phyloP scores from a whole-genome alignment of 2,113 vertebrate species.

The Parotia lawesii region DNA sequence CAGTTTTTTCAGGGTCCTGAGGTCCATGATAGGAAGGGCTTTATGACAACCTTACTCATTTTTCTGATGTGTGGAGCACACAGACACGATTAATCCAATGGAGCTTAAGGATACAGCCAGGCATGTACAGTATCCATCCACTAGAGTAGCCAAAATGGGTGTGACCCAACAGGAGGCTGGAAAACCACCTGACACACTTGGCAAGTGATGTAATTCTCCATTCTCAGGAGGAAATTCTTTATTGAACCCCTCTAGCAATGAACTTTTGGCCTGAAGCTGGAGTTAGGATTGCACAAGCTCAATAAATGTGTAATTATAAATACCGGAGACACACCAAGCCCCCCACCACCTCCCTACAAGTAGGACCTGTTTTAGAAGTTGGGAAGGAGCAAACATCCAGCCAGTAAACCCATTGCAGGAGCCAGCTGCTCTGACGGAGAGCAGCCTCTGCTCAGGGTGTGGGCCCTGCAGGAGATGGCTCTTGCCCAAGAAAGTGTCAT shows the following conservation, averaged over 20 bases:
- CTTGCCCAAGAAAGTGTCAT: conserved; percentile 48
- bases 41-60: neutral
- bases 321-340: conserved; percentile 21
- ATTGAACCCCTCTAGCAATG: conserved; percentile 53
- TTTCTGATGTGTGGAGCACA: neutral
- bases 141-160: neutral
- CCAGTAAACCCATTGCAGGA: neutral
- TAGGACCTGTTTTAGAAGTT: conserved; percentile 40
- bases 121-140: neutral
- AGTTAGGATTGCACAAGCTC: conserved; percentile 54
- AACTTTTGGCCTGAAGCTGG: conserved; percentile 62
- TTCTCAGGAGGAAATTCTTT: conserved; percentile 56
- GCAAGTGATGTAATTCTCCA: conserved; percentile 48
- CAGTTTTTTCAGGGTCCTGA: neutral
- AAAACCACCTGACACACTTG: conserved; percentile 53
- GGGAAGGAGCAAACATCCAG: neutral
- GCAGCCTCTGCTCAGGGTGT: conserved; percentile 2
- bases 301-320: conserved; percentile 61
- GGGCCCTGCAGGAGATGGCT: conserved; percentile 50
- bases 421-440: neutral
- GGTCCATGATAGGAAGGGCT: neutral
- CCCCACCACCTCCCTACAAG: neutral
- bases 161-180: conserved; percentile 31
- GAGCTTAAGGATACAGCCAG: neutral
- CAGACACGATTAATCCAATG: neutral